Evolutionary conservation across 64 coral and sea anemone genomes (phyloP), one percentile per base, ranked within the genome.

Genomic region (Porites lutea): DNA sequence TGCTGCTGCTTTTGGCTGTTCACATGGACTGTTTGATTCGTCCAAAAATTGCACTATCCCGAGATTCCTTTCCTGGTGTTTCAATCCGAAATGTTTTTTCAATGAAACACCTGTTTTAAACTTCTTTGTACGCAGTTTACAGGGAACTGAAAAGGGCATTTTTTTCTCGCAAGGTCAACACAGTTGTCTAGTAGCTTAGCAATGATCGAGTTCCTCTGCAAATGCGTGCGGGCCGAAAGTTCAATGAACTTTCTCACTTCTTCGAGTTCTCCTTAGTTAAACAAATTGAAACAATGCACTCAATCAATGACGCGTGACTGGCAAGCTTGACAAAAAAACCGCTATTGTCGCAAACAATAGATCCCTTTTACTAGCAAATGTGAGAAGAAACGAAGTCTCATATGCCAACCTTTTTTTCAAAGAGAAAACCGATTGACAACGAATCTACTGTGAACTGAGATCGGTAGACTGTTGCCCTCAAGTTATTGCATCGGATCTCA

Each of bases 61-160:
- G 23, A 59, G 52, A 20, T 19, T 79, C 2, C 52, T 60, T 13
- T 55, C 52, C 10, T 23, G 52, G 20, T 79, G 77, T 12, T 57
- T 79, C 51, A 79, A 55, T 6, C 5, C 18, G 52, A 79, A 79
- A 58, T 79, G 77, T 58, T 79, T 79, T 12, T n/a, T 79, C 77
- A 79, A 13, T 23, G 77, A 79, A 79, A 58, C 21, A 58, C 77
- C 52, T 23, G 0, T 79, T 79, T 22, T 20, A 55, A 79, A 79
- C 77, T 79, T 79, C 52, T 58, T 58, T 19, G 4, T 37, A 57
- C 77, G 59, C 52, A 79, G 13, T 3, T 12, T 19, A 22, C 77
- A 79, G 52, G 18, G 18, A 18, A 58, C 75, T 58, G 54, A 52
- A 79, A 79, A 79, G 22, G 77, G 53, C 53, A 79, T 79, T 5